Evolutionary conservation across 2,888 invertebrate genomes (phyloP).

Genomic region (Pilophorus perplexus): DNA sequence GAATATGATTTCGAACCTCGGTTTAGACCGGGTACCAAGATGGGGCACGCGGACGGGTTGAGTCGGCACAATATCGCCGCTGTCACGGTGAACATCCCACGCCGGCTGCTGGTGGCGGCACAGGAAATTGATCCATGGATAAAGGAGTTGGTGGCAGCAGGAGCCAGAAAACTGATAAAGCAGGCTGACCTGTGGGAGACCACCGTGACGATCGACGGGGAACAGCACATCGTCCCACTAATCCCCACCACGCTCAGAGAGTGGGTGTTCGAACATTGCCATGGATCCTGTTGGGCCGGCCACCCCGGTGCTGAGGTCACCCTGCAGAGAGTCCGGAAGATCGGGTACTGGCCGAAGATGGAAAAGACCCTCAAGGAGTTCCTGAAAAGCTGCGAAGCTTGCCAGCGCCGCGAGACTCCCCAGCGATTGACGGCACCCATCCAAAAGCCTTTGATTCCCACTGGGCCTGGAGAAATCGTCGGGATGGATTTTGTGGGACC

Average conservation of each 20-base stretch:
- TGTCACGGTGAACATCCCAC: background rate
- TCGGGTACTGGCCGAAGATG: slow-evolving; percentile 51
- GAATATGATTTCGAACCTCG: slow-evolving; percentile 44
- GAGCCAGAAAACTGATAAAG: background rate
- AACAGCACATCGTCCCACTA: background rate
- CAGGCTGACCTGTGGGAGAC: background rate
- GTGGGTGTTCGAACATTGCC: slow-evolving; percentile 27
- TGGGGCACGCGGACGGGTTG: slow-evolving; percentile 44
- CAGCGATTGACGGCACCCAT: slow-evolving; percentile 49
- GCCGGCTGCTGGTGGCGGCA: background rate
- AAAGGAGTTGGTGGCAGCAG: background rate
- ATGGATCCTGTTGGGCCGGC: slow-evolving; percentile 47
- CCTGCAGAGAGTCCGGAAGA: slow-evolving; percentile 45
- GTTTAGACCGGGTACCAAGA: background rate
- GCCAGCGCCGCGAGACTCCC: slow-evolving; percentile 50
- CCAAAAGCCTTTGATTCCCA: slow-evolving; percentile 50
- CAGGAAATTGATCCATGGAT: slow-evolving; percentile 11
- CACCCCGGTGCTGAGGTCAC: slow-evolving; percentile 50
- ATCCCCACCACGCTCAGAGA: slow-evolving; percentile 9
- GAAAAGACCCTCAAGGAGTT: slow-evolving; percentile 50
- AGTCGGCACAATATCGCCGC: slow-evolving; percentile 8
- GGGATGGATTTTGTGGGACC: slow-evolving; percentile 51
- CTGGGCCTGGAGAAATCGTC: slow-evolving; percentile 49
- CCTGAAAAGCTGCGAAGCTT: slow-evolving; percentile 50
- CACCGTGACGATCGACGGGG: background rate